A percentile compares a stretch with the other conserved stretches of the same genome.
phyloP scores from a whole-genome alignment of 2,888 invertebrate genomes.

The Cerastoderma edule region DNA sequence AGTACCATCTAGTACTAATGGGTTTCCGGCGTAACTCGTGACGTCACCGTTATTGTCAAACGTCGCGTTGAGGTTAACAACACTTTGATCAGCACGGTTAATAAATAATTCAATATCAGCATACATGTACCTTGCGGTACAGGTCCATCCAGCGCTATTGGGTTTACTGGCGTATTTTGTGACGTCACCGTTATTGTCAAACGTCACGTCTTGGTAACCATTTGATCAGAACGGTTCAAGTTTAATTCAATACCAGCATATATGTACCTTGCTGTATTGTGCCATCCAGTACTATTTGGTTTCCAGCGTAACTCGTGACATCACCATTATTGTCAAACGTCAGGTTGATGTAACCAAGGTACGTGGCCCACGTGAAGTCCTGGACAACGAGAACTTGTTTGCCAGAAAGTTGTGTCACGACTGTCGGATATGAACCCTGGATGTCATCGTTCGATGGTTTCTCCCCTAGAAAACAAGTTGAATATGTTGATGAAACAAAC shows the following conservation, averaged over 20 bases:
- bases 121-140: too few relatives aligned
- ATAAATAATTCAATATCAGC: too few relatives aligned
- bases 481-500: too few relatives aligned
- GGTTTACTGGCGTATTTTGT: slow-evolving; percentile 88
- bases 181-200: slow-evolving; percentile 90
- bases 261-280: slow-evolving; percentile 88
- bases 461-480: slow-evolving; percentile 76
- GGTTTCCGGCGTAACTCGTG: slow-evolving; percentile 88
- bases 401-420: slow-evolving; percentile 87
- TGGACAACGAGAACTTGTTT: slow-evolving; percentile 89
- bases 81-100: too few relatives aligned
- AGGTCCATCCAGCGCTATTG: too few relatives aligned
- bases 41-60: slow-evolving; percentile 91
- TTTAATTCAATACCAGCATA: too few relatives aligned
- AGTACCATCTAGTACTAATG: slow-evolving; percentile 89
- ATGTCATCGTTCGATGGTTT: slow-evolving; percentile 89
- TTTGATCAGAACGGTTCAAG: too few relatives aligned
- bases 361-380: slow-evolving; percentile 95
- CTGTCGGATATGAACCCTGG: slow-evolving; percentile 91
- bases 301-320: slow-evolving; percentile 88
- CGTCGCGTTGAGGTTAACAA: slow-evolving; percentile 87
- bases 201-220: too few relatives aligned
- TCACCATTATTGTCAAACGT: slow-evolving; percentile 90
- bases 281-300: slow-evolving; percentile 90
- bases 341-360: slow-evolving; percentile 90